Evolutionary conservation across 2,113 vertebrate species (phyloP).

Genomic region (Rhinoderma darwinii): DNA sequence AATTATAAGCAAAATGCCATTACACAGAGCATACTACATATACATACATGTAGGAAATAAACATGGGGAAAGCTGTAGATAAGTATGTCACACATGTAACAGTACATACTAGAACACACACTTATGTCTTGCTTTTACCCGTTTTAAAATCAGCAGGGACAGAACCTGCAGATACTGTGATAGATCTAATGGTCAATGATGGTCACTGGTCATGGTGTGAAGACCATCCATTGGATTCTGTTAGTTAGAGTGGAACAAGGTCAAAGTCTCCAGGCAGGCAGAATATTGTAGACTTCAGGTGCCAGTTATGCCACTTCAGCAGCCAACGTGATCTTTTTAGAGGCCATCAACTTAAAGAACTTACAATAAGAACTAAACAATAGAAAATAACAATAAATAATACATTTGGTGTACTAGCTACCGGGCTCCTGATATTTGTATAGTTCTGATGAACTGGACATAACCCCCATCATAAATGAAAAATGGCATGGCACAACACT

Average conservation of each 20-base stretch:
- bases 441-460: background rate
- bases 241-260: background rate
- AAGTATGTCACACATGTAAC: too few relatives aligned
- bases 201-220: background rate
- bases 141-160: background rate
- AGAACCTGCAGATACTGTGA: background rate
- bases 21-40: too few relatives aligned
- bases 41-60: too few relatives aligned
- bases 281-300: background rate
- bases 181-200: background rate
- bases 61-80: too few relatives aligned
- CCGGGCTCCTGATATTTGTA: background rate
- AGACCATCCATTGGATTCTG: background rate
- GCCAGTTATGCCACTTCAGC: background rate
- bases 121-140: background rate
- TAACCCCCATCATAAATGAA: background rate
- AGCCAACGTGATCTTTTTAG: background rate
- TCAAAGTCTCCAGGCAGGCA: background rate
- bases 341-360: background rate
- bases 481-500: background rate
- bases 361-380: background rate
- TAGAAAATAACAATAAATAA: background rate
- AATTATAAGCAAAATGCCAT: background rate
- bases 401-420: background rate
- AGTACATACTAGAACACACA: too few relatives aligned